Percentiles rank a stretch among this genome's conserved stretches.
phyloP scores from a whole-genome alignment of 2,797 vertebrate genomes.

The Lepus oiostolus region DNA sequence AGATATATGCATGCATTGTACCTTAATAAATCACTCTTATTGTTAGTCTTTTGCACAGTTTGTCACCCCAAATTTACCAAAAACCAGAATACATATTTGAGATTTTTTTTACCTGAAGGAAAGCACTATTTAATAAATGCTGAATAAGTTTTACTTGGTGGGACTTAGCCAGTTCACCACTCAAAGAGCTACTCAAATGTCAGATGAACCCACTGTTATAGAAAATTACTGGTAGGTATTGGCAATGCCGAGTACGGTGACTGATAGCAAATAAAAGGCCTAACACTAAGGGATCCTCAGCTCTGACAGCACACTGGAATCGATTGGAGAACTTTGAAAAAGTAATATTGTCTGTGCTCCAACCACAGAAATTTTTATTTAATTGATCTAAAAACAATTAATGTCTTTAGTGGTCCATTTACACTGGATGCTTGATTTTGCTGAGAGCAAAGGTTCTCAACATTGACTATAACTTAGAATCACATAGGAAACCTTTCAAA shows the following conservation, averaged over 20 bases:
- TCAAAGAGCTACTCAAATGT: background rate
- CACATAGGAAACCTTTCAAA: background rate
- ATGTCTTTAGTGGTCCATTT: background rate
- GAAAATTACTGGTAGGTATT: background rate
- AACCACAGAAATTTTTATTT: background rate
- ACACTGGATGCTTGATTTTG: background rate
- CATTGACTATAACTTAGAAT: background rate
- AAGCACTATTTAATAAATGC: background rate
- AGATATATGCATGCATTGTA: slow-evolving; percentile 39
- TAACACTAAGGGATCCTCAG: background rate
- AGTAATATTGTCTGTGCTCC: background rate
- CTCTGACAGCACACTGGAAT: background rate
- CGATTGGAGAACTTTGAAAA: background rate
- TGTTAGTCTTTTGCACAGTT: background rate
- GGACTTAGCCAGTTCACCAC: background rate
- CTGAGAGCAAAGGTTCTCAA: background rate
- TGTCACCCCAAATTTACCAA: slow-evolving; percentile 28
- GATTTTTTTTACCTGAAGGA: background rate
- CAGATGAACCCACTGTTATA: background rate
- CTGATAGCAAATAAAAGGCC: background rate
- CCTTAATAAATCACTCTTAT: slow-evolving; percentile 30
- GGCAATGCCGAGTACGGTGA: background rate
- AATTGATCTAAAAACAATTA: background rate
- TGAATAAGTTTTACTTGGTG: background rate
- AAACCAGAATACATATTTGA: slow-evolving; percentile 10